Conservation (phyloP, 2,797 vertebrate species). For the Xenopus petersii region DNA sequence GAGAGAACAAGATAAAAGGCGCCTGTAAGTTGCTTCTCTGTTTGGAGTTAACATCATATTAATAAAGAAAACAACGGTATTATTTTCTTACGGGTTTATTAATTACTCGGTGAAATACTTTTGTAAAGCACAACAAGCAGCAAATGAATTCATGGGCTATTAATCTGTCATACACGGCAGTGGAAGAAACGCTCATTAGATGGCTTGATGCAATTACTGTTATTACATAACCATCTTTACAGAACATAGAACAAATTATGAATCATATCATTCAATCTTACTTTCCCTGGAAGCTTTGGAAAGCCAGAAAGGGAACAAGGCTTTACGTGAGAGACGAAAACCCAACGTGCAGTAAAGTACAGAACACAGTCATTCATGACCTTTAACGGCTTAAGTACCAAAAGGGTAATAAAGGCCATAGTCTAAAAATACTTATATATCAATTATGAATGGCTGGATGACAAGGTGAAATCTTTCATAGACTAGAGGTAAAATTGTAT, state of each 20-base stretch:
- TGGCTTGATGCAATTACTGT: slow-evolving; percentile 63
- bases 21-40: slow-evolving; percentile 60
- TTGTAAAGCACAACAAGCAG: slow-evolving; percentile 62
- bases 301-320: slow-evolving; percentile 47
- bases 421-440: no score
- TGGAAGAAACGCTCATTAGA: slow-evolving; percentile 63
- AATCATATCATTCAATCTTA: slow-evolving; percentile 58
- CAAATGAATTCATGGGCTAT: slow-evolving; percentile 67
- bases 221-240: slow-evolving; percentile 64
- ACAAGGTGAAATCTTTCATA: no score
- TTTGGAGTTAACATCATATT: slow-evolving; percentile 57
- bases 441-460: no score
- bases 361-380: neutral
- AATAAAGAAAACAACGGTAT: slow-evolving; percentile 58
- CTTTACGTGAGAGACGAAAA: slow-evolving; percentile 43
- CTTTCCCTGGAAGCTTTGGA: slow-evolving; percentile 53
- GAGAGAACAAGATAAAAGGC: slow-evolving; percentile 49
- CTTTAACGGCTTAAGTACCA: neutral
- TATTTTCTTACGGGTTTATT: slow-evolving; percentile 62
- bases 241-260: slow-evolving; percentile 63
- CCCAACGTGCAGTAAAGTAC: neutral
- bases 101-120: slow-evolving; percentile 62
- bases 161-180: slow-evolving; percentile 65
- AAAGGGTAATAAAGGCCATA: no score
- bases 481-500: no score